phyloP scores from a whole-genome alignment of 2,888 invertebrate species.

The Cenopis cana region DNA sequence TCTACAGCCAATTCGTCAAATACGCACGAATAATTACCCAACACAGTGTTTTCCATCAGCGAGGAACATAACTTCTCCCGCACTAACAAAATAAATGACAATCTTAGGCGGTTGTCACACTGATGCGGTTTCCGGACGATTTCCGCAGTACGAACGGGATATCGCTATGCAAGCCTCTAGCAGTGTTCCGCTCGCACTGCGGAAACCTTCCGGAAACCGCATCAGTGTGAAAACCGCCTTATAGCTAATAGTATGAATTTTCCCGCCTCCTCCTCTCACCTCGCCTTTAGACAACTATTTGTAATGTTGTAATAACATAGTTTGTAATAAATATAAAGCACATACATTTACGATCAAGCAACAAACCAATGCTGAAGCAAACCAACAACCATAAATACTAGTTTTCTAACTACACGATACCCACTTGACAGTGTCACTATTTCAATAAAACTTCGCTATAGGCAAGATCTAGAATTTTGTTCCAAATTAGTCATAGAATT shows the following conservation, averaged over 20 bases:
- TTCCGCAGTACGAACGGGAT: too few species aligned
- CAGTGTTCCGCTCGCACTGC: too few species aligned
- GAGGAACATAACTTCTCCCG: background rate
- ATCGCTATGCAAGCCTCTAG: too few species aligned
- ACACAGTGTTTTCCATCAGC: background rate
- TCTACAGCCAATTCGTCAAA: too few species aligned
- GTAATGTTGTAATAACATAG: background rate
- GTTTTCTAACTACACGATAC: background rate
- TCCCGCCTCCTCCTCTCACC: background rate
- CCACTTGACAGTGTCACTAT: conserved; percentile 3
- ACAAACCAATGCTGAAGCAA: conserved; percentile 7
- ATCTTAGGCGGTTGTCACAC: too few species aligned
- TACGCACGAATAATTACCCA: too few species aligned
- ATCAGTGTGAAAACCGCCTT: too few species aligned
- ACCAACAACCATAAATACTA: conserved; percentile 18
- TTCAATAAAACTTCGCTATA: background rate
- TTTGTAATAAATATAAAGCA: background rate
- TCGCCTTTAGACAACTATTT: background rate
- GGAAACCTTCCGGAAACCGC: too few species aligned
- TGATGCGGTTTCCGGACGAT: too few species aligned
- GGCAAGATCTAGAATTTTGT: background rate
- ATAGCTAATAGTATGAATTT: too few species aligned
- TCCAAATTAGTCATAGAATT: background rate
- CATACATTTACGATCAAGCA: conserved; percentile 13
- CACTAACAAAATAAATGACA: too few species aligned